A percentile compares a stretch with the other conserved stretches of the same genome.
These are phyloP conservation scores for Lathamus discolor DNA, from an alignment of 2,113 vertebrate species.

Conservation along the genomic window DNA sequence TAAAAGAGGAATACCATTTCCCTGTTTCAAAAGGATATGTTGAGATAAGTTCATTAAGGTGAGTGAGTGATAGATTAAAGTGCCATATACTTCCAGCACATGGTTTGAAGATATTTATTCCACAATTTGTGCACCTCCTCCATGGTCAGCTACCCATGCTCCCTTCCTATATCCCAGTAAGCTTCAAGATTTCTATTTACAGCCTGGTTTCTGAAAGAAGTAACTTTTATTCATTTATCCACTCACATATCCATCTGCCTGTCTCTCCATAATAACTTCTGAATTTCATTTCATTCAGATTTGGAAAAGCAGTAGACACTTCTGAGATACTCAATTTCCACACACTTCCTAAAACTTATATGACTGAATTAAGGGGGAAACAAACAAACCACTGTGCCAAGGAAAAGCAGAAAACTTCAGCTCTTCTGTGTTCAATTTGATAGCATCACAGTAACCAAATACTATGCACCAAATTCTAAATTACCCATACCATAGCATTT, in stretches of 20 bases:
- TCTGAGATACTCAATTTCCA: neutral
- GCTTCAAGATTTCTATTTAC: neutral
- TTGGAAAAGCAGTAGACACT: neutral
- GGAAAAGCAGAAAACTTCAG: neutral
- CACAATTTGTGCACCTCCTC: neutral
- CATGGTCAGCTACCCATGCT: neutral
- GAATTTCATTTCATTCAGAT: neutral
- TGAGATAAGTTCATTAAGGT: conserved; percentile 40
- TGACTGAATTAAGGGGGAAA: neutral
- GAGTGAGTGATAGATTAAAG: conserved; percentile 16
- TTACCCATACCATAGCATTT: neutral
- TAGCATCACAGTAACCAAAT: neutral
- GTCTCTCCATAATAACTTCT: neutral
- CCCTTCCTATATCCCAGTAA: neutral
- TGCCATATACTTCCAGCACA: neutral
- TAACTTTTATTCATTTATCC: neutral
- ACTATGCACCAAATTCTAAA: neutral
- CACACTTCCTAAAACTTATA: neutral
- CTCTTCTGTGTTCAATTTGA: neutral
- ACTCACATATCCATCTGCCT: neutral
- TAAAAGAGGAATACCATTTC: conserved; percentile 3
- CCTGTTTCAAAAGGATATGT: neutral
- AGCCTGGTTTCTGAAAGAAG: neutral
- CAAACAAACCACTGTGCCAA: neutral
- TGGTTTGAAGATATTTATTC: neutral